Conservation (phyloP, 23 tunicate species). For the Trididemnum nubilum region DNA sequence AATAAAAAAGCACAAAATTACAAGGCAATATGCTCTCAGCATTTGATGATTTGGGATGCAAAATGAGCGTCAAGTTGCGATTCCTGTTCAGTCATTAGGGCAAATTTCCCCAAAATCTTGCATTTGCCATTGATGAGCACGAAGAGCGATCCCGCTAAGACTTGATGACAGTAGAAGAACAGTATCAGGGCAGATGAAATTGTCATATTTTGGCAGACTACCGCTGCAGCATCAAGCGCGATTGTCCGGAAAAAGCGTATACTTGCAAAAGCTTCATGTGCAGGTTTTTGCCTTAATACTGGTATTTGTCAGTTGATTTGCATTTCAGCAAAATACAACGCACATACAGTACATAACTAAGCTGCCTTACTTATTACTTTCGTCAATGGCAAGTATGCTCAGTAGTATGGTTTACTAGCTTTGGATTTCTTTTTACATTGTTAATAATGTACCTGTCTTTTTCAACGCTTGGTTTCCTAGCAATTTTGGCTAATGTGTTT, state of each 20-base stretch:
- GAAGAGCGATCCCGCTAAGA: neutral
- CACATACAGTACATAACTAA: too few relatives aligned
- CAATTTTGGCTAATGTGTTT: neutral
- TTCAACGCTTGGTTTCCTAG: too few relatives aligned
- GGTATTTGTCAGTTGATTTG: too few relatives aligned
- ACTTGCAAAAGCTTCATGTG: neutral
- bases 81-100: neutral
- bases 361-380: neutral
- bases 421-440: neutral
- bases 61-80: neutral
- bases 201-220: neutral
- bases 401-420: neutral
- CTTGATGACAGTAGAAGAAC: neutral
- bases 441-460: too few relatives aligned
- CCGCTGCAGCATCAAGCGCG: neutral
- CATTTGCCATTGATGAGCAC: neutral
- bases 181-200: too few relatives aligned
- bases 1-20: too few relatives aligned
- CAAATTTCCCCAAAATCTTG: neutral
- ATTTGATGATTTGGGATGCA: neutral
- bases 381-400: neutral
- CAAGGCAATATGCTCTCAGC: constrained; percentile 1
- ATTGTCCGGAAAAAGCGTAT: neutral
- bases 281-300: neutral
- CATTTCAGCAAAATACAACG: too few relatives aligned